Base-by-base conservation (phyloP, 2,888 invertebrate species). In the Saturnia japonica region DNA sequence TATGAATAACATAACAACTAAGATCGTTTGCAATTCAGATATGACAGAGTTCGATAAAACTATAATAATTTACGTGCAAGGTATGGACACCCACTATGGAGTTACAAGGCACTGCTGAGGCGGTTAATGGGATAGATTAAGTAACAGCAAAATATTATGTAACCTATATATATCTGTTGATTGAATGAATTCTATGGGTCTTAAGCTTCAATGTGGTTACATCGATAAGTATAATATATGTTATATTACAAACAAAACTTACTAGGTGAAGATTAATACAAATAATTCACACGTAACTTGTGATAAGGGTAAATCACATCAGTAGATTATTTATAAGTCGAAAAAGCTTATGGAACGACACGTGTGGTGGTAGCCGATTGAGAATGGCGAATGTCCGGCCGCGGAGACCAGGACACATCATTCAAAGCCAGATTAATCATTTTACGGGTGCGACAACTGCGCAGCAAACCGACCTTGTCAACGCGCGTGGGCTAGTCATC, bases 401-500 rank as follows among this genome's bases (percentile, higher is more conserved):
- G 87, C 88, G 88, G 22, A 64, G 69, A 69, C 69, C 69, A 64
- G 69, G 19, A 40, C 40, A 64, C 19, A 86, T 89, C 83, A 82
- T 76, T 83, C 83, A 82, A 82, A 85, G 84, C 76, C 84, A 82
- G 89, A 91, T 93, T 92, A 93, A 93, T 94, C 93, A 93, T 91
- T 87, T 78, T 40, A 11, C 40, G 40, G 40, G 25, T 77, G 80
- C 79, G 85, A 85, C 90, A 90, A 93, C 90, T 94, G 90, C 94
- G 94, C 91, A 93, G 88, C 85, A 83, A 73, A 77, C 78, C 83
- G 91, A 81, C 92, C 92, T 93, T 92, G 92, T 75, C 74, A 74
- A 57, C 73, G 83, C 85, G 93, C 91, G 94, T 94, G 92, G 94
- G 94, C 78, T 80, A 77, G 74, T 82, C 83, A 87, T 91, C 90